A percentile compares a stretch with the other conserved stretches of the same genome.
Evolutionary conservation across 1,140 invertebrate species (phyloP).

Genomic region (Neoseiulus cucumeris): DNA sequence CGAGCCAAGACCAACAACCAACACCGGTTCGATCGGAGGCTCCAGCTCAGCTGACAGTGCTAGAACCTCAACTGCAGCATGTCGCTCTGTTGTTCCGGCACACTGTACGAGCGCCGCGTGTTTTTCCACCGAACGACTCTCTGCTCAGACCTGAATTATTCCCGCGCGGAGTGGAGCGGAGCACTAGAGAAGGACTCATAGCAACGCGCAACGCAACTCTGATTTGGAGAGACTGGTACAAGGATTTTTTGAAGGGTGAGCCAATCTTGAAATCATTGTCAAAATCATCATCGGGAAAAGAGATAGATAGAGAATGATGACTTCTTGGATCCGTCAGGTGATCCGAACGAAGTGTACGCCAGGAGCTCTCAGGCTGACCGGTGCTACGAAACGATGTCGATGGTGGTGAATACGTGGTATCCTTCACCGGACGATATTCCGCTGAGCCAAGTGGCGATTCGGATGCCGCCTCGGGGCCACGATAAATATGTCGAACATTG

Average conservation of each 20-base stretch:
- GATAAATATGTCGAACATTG: background rate
- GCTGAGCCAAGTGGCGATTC: background rate
- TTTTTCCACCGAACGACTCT: background rate
- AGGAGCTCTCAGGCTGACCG: slow-evolving; percentile 1
- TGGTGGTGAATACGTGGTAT: background rate
- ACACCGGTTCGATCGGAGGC: background rate
- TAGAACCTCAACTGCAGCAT: background rate
- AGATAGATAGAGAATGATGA: too few species aligned
- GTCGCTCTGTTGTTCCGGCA: background rate
- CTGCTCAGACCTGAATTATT: background rate
- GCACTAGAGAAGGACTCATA: background rate
- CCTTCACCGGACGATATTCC: background rate
- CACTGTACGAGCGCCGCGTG: background rate
- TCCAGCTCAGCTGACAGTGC: background rate
- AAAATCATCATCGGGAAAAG: too few species aligned
- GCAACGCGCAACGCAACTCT: background rate
- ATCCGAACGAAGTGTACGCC: background rate
- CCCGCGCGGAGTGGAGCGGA: background rate
- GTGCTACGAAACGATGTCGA: background rate
- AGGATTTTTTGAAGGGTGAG: background rate
- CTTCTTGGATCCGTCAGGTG: background rate
- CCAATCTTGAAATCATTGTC: too few species aligned
- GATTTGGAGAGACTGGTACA: slow-evolving; percentile 2
- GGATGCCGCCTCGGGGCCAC: background rate
- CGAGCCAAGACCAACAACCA: background rate